phyloP scores from a whole-genome alignment of 1,140 invertebrate species.

The Lucilia cuprina region DNA sequence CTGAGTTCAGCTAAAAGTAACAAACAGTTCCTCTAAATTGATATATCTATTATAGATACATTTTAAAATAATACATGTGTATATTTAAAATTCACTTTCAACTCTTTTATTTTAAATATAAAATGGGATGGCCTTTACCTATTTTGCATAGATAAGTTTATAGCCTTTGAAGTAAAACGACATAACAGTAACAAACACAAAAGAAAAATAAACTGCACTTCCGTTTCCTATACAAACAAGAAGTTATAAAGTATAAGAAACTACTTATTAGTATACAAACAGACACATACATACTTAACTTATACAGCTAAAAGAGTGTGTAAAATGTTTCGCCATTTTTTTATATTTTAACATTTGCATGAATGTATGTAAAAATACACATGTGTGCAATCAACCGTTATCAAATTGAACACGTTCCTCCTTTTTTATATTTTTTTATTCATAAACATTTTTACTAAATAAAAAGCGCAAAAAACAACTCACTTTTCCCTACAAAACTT shows the following conservation, averaged over 20 bases:
- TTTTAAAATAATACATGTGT: not conserved
- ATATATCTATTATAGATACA: too few relatives aligned
- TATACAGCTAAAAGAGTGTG: not conserved
- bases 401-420: conserved; percentile 4
- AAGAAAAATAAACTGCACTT: conserved; percentile 2
- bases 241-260: not conserved
- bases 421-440: not conserved
- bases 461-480: not conserved
- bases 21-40: too few relatives aligned
- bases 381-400: conserved; percentile 14
- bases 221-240: not conserved
- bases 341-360: too few relatives aligned
- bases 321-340: conserved; percentile 7
- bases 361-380: not conserved
- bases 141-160: conserved; percentile 15
- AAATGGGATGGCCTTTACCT: not conserved
- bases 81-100: not conserved
- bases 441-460: not conserved
- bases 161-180: not conserved
- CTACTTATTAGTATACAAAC: not conserved
- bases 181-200: not conserved
- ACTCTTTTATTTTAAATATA: not conserved
- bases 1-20: too few relatives aligned
- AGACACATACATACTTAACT: not conserved
- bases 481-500: not conserved